phyloP scores from a whole-genome alignment of 2,113 vertebrate genomes.

The Oophaga pumilio region DNA sequence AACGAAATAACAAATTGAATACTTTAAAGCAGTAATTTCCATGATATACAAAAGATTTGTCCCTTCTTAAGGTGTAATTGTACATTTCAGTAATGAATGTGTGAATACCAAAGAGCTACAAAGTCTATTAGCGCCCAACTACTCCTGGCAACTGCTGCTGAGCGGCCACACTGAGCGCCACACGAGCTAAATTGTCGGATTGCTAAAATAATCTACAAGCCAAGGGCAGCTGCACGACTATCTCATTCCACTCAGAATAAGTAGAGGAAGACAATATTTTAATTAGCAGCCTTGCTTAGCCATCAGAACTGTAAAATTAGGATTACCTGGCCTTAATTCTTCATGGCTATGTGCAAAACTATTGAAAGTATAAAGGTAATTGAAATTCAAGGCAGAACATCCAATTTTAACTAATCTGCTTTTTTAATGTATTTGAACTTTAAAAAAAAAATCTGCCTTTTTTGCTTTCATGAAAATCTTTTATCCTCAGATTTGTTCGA shows the following conservation, averaged over 20 bases:
- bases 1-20: conserved; percentile 7
- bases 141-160: background rate
- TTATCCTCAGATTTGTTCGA: background rate
- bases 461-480: background rate
- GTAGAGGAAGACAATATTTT: background rate
- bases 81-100: conserved; percentile 4
- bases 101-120: conserved; percentile 31
- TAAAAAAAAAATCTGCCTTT: background rate
- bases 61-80: conserved; percentile 20
- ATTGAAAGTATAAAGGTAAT: conserved; percentile 4
- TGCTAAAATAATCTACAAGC: background rate
- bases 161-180: background rate
- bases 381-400: conserved; percentile 11
- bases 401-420: conserved; percentile 14
- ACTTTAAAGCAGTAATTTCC: conserved; percentile 17
- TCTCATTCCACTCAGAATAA: background rate
- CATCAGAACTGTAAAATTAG: background rate
- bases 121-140: background rate
- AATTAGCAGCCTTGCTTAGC: conserved; percentile 2
- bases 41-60: conserved; percentile 12
- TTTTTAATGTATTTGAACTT: conserved; percentile 36
- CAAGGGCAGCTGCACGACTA: conserved; percentile 3
- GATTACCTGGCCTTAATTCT: conserved; percentile 18
- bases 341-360: background rate
- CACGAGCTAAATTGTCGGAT: background rate